Percentiles rank a stretch among this genome's conserved stretches.
Conservation (phyloP, 2,888 invertebrate genomes). For the Dyspetes luteomarginatus region DNA sequence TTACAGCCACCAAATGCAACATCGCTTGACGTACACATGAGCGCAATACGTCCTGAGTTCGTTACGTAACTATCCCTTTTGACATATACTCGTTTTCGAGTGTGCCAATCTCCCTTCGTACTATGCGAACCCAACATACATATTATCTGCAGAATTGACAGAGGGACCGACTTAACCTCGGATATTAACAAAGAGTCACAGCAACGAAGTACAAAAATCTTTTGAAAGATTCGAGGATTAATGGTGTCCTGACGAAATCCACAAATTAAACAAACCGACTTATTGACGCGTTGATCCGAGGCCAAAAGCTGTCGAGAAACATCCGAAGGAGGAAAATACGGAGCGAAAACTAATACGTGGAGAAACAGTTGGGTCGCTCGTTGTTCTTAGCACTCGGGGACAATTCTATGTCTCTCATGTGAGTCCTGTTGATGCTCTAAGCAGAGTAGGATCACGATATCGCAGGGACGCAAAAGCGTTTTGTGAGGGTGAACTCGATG, state of each 20-base stretch:
- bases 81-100: not conserved
- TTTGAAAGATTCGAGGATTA: constrained; percentile 1
- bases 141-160: not conserved
- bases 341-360: constrained; percentile 57
- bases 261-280: constrained; percentile 80
- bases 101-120: not conserved
- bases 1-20: constrained; percentile 70
- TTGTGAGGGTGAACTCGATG: constrained; percentile 20
- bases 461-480: constrained; percentile 17
- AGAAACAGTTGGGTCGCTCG: constrained; percentile 53
- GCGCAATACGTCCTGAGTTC: constrained; percentile 23
- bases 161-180: too few species aligned
- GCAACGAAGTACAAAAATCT: not conserved
- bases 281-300: constrained; percentile 80
- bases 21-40: constrained; percentile 57
- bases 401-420: not conserved
- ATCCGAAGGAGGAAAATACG: constrained; percentile 42
- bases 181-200: not conserved
- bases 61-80: not conserved
- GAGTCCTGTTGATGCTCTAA: not conserved
- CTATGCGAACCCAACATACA: not conserved
- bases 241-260: constrained; percentile 67
- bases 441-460: constrained; percentile 10
- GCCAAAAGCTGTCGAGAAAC: constrained; percentile 51
- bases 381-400: not conserved